Evolutionary conservation across 2,797 vertebrate genomes (phyloP).

Genomic region (Cheirogaleus major): DNA sequence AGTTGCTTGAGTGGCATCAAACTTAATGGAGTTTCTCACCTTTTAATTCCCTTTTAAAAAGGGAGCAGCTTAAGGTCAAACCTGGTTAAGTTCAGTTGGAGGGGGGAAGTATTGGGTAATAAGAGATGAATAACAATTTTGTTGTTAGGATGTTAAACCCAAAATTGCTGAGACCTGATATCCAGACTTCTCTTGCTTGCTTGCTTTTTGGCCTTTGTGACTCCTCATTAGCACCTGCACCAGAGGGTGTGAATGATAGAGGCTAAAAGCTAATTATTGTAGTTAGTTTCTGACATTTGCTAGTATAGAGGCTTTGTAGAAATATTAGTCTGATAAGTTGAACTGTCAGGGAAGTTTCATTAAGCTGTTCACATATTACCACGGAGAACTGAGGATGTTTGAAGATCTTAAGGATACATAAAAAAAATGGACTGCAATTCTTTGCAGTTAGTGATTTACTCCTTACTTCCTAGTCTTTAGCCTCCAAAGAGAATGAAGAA

Average conservation of each 20-base stretch:
- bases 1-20: slow-evolving; percentile 27
- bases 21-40: slow-evolving; percentile 25
- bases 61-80: not conserved
- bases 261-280: slow-evolving; percentile 36
- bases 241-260: slow-evolving; percentile 50
- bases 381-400: slow-evolving; percentile 27
- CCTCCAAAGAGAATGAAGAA: not conserved
- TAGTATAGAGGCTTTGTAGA: slow-evolving; percentile 44
- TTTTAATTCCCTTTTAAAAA: slow-evolving; percentile 55
- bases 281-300: slow-evolving; percentile 37
- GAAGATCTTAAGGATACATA: slow-evolving; percentile 7
- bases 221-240: slow-evolving; percentile 59
- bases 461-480: not conserved
- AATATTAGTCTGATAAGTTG: not conserved
- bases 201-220: slow-evolving; percentile 58
- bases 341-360: slow-evolving; percentile 46
- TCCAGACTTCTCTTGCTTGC: not conserved
- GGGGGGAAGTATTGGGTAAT: slow-evolving; percentile 30
- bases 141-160: slow-evolving; percentile 17
- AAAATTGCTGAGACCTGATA: slow-evolving; percentile 41
- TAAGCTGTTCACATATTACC: not conserved
- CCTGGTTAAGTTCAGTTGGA: slow-evolving; percentile 43
- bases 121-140: slow-evolving; percentile 37
- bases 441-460: slow-evolving; percentile 36
- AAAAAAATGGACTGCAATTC: not conserved